Conservation (phyloP, 2,888 invertebrate species). For the Dynastes tityus region DNA sequence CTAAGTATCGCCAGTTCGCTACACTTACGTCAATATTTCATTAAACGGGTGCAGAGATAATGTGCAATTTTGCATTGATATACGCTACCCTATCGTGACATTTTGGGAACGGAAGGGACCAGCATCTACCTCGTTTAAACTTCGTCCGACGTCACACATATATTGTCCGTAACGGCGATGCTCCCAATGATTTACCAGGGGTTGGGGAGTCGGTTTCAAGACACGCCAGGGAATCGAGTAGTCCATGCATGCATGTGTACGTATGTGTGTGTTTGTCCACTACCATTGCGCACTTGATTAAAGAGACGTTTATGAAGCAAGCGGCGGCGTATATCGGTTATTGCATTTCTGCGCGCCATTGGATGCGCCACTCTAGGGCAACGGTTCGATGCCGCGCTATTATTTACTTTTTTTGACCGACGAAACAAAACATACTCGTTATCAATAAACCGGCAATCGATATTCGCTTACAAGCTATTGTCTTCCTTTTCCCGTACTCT, state of each 20-base stretch:
- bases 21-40: not conserved
- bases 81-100: slow-evolving; percentile 13
- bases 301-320: slow-evolving; percentile 37
- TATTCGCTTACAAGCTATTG: not conserved
- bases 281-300: slow-evolving; percentile 27
- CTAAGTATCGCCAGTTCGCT: not conserved
- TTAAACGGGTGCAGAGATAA: slow-evolving; percentile 10
- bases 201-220: slow-evolving; percentile 25
- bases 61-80: slow-evolving; percentile 20
- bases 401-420: slow-evolving; percentile 19
- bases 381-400: slow-evolving; percentile 25
- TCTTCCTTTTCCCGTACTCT: not conserved
- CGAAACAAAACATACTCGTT: slow-evolving; percentile 22
- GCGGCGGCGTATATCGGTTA: slow-evolving; percentile 4
- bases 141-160: not conserved
- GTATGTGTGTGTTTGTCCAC: slow-evolving; percentile 12
- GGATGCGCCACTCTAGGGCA: not conserved
- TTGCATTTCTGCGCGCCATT: slow-evolving; percentile 31
- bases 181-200: slow-evolving; percentile 22
- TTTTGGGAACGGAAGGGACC: slow-evolving; percentile 1
- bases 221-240: slow-evolving; percentile 30
- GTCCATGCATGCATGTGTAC: not conserved
- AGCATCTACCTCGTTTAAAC: not conserved
- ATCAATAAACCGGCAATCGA: slow-evolving; percentile 18
- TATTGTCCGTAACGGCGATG: not conserved